phyloP scores from a whole-genome alignment of 2,113 vertebrate genomes.

The Oplegnathus fasciatus region DNA sequence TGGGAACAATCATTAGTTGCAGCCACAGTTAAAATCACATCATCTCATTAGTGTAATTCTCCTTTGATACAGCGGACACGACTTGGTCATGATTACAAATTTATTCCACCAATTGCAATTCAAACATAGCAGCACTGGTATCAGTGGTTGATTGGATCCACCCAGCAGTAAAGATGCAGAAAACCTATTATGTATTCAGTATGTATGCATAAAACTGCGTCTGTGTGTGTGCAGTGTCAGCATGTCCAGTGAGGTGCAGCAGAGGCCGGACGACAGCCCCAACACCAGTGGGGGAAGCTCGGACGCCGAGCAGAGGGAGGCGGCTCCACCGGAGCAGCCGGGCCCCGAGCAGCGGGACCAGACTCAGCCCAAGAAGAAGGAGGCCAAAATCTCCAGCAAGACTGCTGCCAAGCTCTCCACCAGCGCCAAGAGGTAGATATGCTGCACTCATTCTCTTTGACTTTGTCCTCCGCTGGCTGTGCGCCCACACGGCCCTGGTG shows the following conservation, averaged over 20 bases:
- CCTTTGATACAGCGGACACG: background rate
- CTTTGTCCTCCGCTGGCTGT: background rate
- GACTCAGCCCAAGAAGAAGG: constrained; percentile 95
- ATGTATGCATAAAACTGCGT: background rate
- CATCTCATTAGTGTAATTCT: background rate
- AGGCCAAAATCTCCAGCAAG: constrained; percentile 97
- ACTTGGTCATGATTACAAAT: background rate
- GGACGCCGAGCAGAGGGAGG: constrained; percentile 93
- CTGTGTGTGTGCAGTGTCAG: constrained; percentile 73
- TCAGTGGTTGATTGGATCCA: background rate
- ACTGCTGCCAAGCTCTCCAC: constrained; percentile 97
- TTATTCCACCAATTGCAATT: background rate
- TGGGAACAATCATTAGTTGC: background rate
- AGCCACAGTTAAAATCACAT: too few relatives aligned
- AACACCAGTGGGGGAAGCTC: constrained; percentile 97
- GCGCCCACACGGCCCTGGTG: background rate
- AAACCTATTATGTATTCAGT: background rate
- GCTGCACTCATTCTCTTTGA: background rate
- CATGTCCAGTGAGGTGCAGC: constrained; percentile 96
- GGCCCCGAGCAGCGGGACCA: constrained; percentile 89
- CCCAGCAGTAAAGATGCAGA: background rate
- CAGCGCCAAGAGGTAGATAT: constrained; percentile 93
- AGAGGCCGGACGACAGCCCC: constrained; percentile 94
- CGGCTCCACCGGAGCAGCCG: constrained; percentile 85
- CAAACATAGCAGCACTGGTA: background rate